Evolutionary conservation across 2,888 invertebrate genomes (phyloP).

Genomic region (Beris chalybata): DNA sequence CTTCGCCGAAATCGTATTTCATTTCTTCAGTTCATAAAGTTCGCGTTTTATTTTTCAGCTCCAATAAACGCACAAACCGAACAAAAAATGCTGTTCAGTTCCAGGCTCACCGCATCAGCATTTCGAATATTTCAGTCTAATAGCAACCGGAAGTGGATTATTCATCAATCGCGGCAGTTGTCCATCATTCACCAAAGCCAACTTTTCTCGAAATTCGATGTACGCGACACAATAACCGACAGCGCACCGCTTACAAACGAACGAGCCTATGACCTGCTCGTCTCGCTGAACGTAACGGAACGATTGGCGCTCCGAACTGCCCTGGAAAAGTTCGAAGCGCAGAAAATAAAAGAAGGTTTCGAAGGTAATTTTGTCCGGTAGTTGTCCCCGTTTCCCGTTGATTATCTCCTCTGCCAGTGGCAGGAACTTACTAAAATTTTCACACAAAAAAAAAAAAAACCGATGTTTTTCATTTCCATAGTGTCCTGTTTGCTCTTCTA

Average conservation of each 20-base stretch:
- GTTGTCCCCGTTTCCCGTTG: not conserved
- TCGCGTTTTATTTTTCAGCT: too few species aligned
- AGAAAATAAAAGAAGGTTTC: constrained; percentile 73
- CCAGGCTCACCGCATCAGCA: not conserved
- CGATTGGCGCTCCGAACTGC: constrained; percentile 68
- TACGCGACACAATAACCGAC: constrained; percentile 40
- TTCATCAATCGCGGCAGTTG: too few species aligned
- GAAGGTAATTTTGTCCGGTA: constrained; percentile 64
- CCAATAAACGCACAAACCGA: too few species aligned
- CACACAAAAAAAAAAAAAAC: too few species aligned
- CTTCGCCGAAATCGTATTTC: too few species aligned
- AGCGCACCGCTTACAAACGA: constrained; percentile 63
- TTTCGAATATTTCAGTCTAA: not conserved
- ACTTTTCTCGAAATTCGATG: constrained; percentile 42
- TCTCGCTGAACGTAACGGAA: constrained; percentile 73
- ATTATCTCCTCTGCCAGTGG: not conserved
- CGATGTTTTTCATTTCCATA: constrained; percentile 21
- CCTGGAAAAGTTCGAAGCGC: constrained; percentile 73
- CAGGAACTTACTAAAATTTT: not conserved
- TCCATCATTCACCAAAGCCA: too few species aligned
- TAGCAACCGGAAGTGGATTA: too few species aligned
- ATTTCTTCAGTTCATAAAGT: too few species aligned
- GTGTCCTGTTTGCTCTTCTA: constrained; percentile 8
- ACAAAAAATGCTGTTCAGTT: constrained; percentile 9
- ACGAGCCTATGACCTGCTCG: constrained; percentile 73